Evolutionary conservation across 2,797 vertebrate genomes (phyloP).

Genomic region (Sebastes jordani): DNA sequence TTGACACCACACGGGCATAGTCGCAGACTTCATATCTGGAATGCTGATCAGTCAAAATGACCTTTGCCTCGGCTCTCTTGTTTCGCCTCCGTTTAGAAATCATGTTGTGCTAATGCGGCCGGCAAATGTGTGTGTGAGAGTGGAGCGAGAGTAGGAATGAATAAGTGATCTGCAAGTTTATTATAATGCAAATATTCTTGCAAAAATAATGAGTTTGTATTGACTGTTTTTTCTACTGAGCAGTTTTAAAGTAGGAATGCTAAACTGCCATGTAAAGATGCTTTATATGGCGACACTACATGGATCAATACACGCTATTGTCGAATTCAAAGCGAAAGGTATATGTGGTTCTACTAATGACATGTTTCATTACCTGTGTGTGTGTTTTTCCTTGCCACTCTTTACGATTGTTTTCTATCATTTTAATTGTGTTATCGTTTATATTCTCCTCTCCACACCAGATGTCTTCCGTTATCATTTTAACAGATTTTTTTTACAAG

Average conservation of each 20-base stretch:
- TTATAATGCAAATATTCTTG: neutral
- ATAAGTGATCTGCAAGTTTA: neutral
- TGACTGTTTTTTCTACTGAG: neutral
- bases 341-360: neutral
- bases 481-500: neutral
- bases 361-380: neutral
- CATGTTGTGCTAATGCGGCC: constrained; percentile 30
- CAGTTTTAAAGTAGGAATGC: neutral
- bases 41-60: constrained; percentile 64
- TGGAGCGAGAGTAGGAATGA: neutral
- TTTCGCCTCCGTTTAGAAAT: constrained; percentile 43
- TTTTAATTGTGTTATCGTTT: neutral
- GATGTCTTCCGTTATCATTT: constrained; percentile 21
- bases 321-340: neutral
- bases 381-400: neutral
- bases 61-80: constrained; percentile 59
- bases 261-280: neutral
- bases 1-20: constrained; percentile 54
- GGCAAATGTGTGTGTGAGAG: constrained; percentile 10
- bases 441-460: neutral
- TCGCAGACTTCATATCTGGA: constrained; percentile 55
- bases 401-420: neutral
- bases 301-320: neutral
- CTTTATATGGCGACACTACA: neutral
- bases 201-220: neutral